A percentile compares a stretch with the other conserved stretches of the same genome.
Conservation (phyloP, 2,113 vertebrate genomes). For the Seriola dumerili region DNA sequence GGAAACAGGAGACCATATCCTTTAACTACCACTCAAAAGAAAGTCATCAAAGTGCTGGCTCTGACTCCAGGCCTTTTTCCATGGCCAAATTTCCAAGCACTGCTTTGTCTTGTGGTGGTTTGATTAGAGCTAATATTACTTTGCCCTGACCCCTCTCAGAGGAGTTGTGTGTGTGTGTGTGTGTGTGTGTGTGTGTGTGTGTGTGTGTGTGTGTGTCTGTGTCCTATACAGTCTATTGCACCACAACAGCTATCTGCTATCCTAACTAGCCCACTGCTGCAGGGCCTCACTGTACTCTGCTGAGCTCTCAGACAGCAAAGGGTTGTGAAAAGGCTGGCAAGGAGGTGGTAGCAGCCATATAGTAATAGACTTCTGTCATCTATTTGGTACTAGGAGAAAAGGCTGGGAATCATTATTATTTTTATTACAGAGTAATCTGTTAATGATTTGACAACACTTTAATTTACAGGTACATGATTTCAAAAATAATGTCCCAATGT, state of each 20-base stretch:
- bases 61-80: slow-evolving; percentile 67
- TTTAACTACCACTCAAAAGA: slow-evolving; percentile 77
- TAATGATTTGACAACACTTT: too few species aligned
- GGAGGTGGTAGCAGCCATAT: neutral
- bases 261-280: slow-evolving; percentile 49
- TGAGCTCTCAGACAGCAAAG: slow-evolving; percentile 29
- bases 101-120: slow-evolving; percentile 66
- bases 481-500: too few species aligned
- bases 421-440: too few species aligned
- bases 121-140: slow-evolving; percentile 65
- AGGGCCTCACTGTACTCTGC: slow-evolving; percentile 34
- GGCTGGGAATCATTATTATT: too few species aligned
- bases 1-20: slow-evolving; percentile 75
- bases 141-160: slow-evolving; percentile 55
- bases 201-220: slow-evolving; percentile 22
- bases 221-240: slow-evolving; percentile 25
- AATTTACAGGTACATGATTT: too few species aligned
- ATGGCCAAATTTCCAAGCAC: slow-evolving; percentile 59
- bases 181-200: slow-evolving; percentile 37
- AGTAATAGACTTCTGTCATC: slow-evolving; percentile 1
- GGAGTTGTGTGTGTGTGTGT: too few species aligned
- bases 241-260: slow-evolving; percentile 39
- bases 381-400: neutral
- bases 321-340: slow-evolving; percentile 18
- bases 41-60: slow-evolving; percentile 78